A percentile compares a stretch with the other conserved stretches of the same genome.
Evolutionary conservation across 2,888 invertebrate species (phyloP).

Genomic region (Argyresthia goedartella): DNA sequence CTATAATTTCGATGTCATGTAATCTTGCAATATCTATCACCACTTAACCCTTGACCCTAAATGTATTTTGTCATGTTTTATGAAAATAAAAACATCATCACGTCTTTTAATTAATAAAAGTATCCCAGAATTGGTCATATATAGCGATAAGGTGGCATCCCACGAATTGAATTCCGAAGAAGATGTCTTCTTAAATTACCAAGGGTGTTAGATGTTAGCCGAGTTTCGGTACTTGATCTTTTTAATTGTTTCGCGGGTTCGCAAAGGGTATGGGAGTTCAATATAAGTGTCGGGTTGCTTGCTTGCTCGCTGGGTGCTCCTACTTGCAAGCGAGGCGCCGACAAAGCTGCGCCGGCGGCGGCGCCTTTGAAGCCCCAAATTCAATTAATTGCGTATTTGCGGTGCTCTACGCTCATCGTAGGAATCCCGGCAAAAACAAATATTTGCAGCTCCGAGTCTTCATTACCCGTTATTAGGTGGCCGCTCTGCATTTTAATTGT

Average conservation of each 20-base stretch:
- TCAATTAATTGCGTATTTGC: slow-evolving; percentile 70
- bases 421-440: slow-evolving; percentile 64
- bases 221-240: too few relatives aligned
- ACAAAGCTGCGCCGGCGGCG: slow-evolving; percentile 50
- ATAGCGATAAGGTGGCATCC: too few relatives aligned
- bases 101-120: too few relatives aligned
- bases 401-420: slow-evolving; percentile 42
- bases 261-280: slow-evolving; percentile 8
- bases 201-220: too few relatives aligned
- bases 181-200: too few relatives aligned
- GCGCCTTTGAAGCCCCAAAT: slow-evolving; percentile 61
- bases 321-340: slow-evolving; percentile 44
- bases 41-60: too few relatives aligned
- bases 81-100: too few relatives aligned
- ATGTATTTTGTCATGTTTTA: too few relatives aligned
- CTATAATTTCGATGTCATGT: too few relatives aligned
- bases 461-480: slow-evolving; percentile 62
- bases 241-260: slow-evolving; percentile 22
- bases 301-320: slow-evolving; percentile 14
- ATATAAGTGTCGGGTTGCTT: slow-evolving; percentile 46
- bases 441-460: slow-evolving; percentile 48
- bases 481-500: slow-evolving; percentile 40
- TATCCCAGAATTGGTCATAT: too few relatives aligned
- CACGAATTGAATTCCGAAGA: too few relatives aligned
- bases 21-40: too few relatives aligned